Evolutionary conservation across 2,113 vertebrate species (phyloP), one percentile per base, ranked within the genome.

Genomic region (Scomber japonicus): DNA sequence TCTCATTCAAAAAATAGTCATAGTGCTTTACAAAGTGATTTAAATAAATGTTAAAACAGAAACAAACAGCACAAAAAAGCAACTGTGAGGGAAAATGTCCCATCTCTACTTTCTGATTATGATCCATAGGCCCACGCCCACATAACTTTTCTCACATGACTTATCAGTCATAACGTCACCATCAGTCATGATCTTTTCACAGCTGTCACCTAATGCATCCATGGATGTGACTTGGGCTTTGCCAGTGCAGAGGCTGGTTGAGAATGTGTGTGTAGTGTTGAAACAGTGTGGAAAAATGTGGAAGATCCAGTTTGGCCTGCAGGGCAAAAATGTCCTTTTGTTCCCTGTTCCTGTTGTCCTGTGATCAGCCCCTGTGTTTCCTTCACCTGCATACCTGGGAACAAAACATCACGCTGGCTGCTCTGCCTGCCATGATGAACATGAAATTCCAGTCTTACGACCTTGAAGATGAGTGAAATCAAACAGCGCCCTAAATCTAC

Each of bases 311-410:
- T 90, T 79, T 44, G 35, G 62, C 80, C 76, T 82, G 88, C 72
- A 11, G 73, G 76, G 68, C 85, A 74, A 81, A 80, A 30, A 35
- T 3, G 8, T 77, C 51, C 35, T 68, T 80, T 81, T 90, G 85
- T 90, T 76, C 45, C 16, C 27, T 7, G 68, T 50, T 78, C 72
- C 57, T 84, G 73, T 83, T 85, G 75, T 88, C 79, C 68, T 70
- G 9, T 8, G 35, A 74, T 70, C 77, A 56, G 35, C 56, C 60
- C 61, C 53, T 73, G 68, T 78, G 59, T 78, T 81, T 87, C 35
- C 40, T 80, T 69, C 61, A 86, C 67, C 78, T 88, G 83, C 90
- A 92, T 91, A 86, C 70, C 57, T 87, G 59, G 72, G 70, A 83
- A 82, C 78, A 86, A 88, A 87, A 68, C 72, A 56, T 71, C 27